Conservation (phyloP, 2,797 vertebrate species). For the Meda fulgida region DNA sequence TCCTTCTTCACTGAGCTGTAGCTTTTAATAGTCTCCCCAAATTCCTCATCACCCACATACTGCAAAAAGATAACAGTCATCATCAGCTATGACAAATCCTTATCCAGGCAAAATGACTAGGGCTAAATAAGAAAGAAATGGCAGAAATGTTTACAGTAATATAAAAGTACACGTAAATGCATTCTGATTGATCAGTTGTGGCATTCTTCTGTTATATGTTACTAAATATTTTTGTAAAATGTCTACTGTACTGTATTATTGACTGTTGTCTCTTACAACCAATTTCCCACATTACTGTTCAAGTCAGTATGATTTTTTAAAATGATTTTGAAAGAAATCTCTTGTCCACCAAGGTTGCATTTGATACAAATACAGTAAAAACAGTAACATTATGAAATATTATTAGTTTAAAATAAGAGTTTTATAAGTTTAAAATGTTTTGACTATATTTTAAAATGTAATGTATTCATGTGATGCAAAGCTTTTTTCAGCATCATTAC, state of each 20-base stretch:
- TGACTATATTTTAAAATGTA: neutral
- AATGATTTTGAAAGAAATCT: neutral
- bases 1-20: slow-evolving; percentile 90
- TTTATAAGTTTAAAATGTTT: neutral
- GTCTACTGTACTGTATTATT: neutral
- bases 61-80: slow-evolving; percentile 63
- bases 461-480: neutral
- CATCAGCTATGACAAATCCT: neutral
- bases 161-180: neutral
- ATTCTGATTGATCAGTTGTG: neutral
- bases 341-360: neutral
- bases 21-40: slow-evolving; percentile 87
- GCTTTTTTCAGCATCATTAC: neutral
- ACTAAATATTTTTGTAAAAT: neutral
- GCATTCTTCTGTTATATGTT: neutral
- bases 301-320: neutral
- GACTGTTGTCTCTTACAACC: neutral
- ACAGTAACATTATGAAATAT: neutral
- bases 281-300: neutral
- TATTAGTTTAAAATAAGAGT: neutral
- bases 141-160: neutral
- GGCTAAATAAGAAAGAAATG: neutral
- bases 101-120: neutral
- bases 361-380: neutral
- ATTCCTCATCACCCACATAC: slow-evolving; percentile 89